A percentile compares a stretch with the other conserved stretches of the same genome.
Conservation (phyloP, 2,113 vertebrate genomes). For the Meles meles region DNA sequence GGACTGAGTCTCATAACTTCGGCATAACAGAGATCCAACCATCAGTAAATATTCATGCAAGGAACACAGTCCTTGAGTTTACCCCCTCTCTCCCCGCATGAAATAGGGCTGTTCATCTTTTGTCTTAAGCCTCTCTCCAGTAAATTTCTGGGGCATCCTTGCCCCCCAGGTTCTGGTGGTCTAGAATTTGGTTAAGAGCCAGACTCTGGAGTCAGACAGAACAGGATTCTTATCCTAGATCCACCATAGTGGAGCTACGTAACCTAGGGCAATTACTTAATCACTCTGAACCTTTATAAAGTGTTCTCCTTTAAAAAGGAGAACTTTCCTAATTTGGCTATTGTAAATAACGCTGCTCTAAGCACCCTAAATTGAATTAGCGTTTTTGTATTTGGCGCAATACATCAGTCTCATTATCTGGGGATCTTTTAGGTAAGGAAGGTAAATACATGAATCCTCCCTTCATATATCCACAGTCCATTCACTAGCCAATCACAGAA, state of each 20-base stretch:
- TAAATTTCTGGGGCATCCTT: neutral
- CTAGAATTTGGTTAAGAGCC: neutral
- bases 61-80: neutral
- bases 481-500: neutral
- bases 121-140: neutral
- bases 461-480: neutral
- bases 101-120: neutral
- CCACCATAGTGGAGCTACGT: neutral
- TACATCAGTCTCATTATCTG: neutral
- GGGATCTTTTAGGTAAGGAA: neutral
- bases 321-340: neutral
- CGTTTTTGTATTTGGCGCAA: neutral
- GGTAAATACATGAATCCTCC: neutral
- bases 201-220: neutral
- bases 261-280: neutral
- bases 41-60: neutral
- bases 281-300: neutral
- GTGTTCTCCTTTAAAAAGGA: neutral
- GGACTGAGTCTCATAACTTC: neutral
- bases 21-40: neutral
- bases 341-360: neutral
- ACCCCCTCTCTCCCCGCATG: no score
- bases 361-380: neutral
- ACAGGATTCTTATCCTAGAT: neutral
- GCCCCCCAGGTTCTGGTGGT: neutral